Evolutionary conservation across 2,888 invertebrate species (phyloP).

Genomic region (Cephus sareptanus): DNA sequence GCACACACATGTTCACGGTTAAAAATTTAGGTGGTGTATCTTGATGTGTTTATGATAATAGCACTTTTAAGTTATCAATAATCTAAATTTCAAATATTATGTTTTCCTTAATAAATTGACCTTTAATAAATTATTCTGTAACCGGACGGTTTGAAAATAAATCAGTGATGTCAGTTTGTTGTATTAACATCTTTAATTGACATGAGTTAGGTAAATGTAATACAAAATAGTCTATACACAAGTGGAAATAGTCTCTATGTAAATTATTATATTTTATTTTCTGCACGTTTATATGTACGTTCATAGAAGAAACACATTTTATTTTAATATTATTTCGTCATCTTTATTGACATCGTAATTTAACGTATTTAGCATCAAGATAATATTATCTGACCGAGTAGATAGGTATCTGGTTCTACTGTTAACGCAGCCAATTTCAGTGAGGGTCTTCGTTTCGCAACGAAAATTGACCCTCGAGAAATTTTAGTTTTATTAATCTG

Average conservation of each 20-base stretch:
- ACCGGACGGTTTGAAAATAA: background rate
- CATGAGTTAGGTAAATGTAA: background rate
- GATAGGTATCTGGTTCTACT: conserved; percentile 17
- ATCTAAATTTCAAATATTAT: background rate
- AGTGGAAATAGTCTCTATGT: background rate
- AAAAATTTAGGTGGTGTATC: background rate
- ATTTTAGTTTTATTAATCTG: conserved; percentile 22
- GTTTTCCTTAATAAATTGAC: background rate
- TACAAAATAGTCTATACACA: background rate
- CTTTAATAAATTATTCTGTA: background rate
- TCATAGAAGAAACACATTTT: background rate
- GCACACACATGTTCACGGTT: conserved; percentile 1
- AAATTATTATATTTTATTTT: background rate
- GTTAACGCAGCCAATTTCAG: conserved; percentile 26
- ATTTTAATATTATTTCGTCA: background rate
- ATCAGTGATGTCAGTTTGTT: background rate
- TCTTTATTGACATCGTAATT: conserved; percentile 15
- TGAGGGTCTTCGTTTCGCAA: conserved; percentile 24
- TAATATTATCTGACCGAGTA: conserved; percentile 5
- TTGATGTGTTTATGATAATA: background rate
- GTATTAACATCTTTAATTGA: background rate
- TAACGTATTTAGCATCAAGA: conserved; percentile 9
- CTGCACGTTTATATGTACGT: background rate
- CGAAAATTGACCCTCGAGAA: conserved; percentile 29
- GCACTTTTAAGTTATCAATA: background rate